These are phyloP conservation scores for Argyrosomus regius DNA, from an alignment of 2,797 vertebrate species.

Conservation along the genomic window DNA sequence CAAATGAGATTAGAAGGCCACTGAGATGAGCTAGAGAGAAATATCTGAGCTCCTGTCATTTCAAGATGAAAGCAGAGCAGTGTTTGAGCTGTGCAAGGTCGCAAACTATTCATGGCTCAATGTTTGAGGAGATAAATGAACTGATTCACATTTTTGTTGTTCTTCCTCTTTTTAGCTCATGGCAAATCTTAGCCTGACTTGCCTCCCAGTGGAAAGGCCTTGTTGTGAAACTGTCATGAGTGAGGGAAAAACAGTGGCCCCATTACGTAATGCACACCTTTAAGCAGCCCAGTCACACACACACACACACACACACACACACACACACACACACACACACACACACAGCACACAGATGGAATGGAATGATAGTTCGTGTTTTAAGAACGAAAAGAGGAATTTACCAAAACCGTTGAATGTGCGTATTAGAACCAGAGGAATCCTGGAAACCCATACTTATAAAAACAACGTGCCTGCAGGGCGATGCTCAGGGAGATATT, in stretches of 20 bases:
- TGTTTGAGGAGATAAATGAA: not conserved
- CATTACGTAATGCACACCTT: slow-evolving; percentile 55
- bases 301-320: slow-evolving; percentile 3
- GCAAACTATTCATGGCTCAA: not conserved
- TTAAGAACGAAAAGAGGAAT: slow-evolving; percentile 50
- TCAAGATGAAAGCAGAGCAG: slow-evolving; percentile 18
- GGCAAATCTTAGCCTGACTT: not conserved
- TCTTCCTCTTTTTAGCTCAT: slow-evolving; percentile 10
- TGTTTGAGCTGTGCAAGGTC: not conserved
- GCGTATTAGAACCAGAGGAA: slow-evolving; percentile 43
- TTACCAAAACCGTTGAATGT: slow-evolving; percentile 56
- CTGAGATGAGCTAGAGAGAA: slow-evolving; percentile 16
- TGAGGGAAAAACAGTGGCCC: slow-evolving; percentile 36
- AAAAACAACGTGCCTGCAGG: slow-evolving; percentile 29
- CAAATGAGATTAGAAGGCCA: slow-evolving; percentile 35
- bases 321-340: slow-evolving; percentile 5
- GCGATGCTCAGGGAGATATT: slow-evolving; percentile 10
- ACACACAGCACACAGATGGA: slow-evolving; percentile 8
- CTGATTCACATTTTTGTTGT: not conserved
- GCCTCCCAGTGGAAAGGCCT: slow-evolving; percentile 15
- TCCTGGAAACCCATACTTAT: slow-evolving; percentile 57
- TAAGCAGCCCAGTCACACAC: slow-evolving; percentile 9
- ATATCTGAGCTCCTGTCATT: slow-evolving; percentile 12
- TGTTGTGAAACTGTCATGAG: slow-evolving; percentile 57
- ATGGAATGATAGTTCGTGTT: slow-evolving; percentile 38